Evolutionary conservation across 2,888 invertebrate genomes (phyloP).

Genomic region (Herminia tarsipennalis): DNA sequence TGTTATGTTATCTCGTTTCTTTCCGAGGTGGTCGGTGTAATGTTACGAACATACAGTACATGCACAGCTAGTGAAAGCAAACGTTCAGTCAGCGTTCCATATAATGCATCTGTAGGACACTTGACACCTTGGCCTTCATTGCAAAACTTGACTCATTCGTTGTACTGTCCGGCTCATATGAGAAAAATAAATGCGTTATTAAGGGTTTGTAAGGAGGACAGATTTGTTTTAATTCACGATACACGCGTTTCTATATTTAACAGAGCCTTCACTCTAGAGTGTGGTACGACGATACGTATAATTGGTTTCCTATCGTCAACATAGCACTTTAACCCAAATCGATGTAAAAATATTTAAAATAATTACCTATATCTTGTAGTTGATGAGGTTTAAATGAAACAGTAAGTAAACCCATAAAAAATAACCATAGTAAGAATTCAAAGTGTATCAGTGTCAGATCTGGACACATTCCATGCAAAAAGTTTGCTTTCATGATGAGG

Average conservation of each 20-base stretch:
- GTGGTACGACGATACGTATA: too few species aligned
- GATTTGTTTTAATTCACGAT: neutral
- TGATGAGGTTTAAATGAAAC: too few species aligned
- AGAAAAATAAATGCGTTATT: constrained; percentile 22
- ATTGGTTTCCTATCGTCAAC: too few species aligned
- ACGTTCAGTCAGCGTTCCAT: constrained; percentile 73
- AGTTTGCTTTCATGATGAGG: too few species aligned
- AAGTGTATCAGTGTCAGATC: too few species aligned
- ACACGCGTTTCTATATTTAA: neutral
- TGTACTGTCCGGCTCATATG: constrained; percentile 20
- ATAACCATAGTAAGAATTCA: too few species aligned
- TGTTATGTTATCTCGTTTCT: constrained; percentile 30
- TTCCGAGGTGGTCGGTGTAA: constrained; percentile 64
- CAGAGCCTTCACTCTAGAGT: too few species aligned
- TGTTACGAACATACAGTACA: constrained; percentile 73
- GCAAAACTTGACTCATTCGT: constrained; percentile 44
- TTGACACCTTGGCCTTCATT: constrained; percentile 75
- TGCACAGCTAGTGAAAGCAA: constrained; percentile 79
- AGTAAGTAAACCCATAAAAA: too few species aligned
- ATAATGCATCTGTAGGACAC: constrained; percentile 74
- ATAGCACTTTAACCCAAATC: too few species aligned
- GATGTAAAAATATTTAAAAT: too few species aligned
- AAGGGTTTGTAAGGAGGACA: neutral
- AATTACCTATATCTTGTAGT: too few species aligned
- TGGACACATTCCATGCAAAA: too few species aligned